Evolutionary conservation across 2,113 vertebrate species (phyloP).

Genomic region (Istiophorus platypterus): DNA sequence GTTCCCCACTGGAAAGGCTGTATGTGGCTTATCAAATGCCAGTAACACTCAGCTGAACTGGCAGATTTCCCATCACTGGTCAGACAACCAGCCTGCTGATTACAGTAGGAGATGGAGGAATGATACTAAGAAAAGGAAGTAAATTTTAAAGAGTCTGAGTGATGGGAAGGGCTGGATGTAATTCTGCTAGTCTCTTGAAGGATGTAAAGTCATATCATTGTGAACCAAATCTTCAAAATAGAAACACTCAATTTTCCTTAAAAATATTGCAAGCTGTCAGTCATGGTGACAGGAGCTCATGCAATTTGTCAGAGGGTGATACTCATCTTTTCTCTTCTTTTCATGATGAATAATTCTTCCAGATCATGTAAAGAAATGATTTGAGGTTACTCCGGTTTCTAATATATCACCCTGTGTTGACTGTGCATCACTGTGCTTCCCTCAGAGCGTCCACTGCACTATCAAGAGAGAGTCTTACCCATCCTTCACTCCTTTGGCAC

Average conservation of each 20-base stretch:
- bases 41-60: constrained; percentile 28
- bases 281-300: background rate
- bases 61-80: constrained; percentile 23
- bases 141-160: background rate
- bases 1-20: constrained; percentile 36
- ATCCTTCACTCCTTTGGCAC: constrained; percentile 90
- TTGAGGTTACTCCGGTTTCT: background rate
- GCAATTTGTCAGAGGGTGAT: too few relatives aligned
- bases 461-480: constrained; percentile 91
- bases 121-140: background rate
- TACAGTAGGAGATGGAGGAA: background rate
- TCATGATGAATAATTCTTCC: background rate
- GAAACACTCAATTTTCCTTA: background rate
- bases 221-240: constrained; percentile 4
- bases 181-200: background rate
- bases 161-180: background rate
- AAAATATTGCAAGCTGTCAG: background rate
- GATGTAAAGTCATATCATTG: background rate
- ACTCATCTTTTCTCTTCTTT: background rate
- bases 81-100: background rate
- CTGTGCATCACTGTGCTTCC: constrained; percentile 1
- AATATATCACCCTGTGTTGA: background rate
- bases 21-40: constrained; percentile 44
- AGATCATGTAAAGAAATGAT: background rate
- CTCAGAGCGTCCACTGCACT: constrained; percentile 93